phyloP scores from a whole-genome alignment of 2,797 vertebrate genomes.

The Karalla daura region DNA sequence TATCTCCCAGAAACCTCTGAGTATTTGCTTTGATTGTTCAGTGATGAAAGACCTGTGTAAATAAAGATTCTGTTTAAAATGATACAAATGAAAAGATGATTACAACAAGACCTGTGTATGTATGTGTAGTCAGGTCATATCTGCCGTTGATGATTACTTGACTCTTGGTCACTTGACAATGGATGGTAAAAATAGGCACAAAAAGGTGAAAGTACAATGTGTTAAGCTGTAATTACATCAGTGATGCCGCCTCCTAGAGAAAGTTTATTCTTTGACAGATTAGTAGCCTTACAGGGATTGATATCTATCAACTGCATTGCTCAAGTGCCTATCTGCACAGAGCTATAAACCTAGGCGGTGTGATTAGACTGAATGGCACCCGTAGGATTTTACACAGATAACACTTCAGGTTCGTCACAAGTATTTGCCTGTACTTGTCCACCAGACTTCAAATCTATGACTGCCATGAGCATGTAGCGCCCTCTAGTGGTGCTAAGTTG shows the following conservation, averaged over 20 bases:
- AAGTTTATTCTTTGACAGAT: not conserved
- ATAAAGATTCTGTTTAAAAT: not conserved
- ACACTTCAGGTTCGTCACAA: not conserved
- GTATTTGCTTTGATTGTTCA: not conserved
- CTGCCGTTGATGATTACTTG: no score
- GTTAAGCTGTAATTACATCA: not conserved
- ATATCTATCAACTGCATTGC: not conserved
- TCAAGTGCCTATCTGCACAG: not conserved
- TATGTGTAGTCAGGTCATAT: conserved; percentile 51
- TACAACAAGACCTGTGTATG: conserved; percentile 6
- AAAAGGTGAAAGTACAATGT: conserved; percentile 7
- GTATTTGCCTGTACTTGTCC: conserved; percentile 14
- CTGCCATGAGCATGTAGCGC: not conserved
- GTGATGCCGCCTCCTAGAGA: not conserved
- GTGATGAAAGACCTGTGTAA: not conserved
- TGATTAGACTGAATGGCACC: not conserved
- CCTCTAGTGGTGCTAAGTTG: conserved; percentile 20
- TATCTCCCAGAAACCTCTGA: not conserved
- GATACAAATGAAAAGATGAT: not conserved
- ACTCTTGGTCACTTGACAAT: no score
- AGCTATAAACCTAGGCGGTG: not conserved
- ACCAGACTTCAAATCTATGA: not conserved
- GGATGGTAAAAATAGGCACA: conserved; percentile 26
- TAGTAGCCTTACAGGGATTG: not conserved
- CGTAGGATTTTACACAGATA: not conserved